A percentile compares a stretch with the other conserved stretches of the same genome.
These are phyloP conservation scores for Enteromius radiatus DNA, from an alignment of 2,797 vertebrate species.

Conservation along the genomic window DNA sequence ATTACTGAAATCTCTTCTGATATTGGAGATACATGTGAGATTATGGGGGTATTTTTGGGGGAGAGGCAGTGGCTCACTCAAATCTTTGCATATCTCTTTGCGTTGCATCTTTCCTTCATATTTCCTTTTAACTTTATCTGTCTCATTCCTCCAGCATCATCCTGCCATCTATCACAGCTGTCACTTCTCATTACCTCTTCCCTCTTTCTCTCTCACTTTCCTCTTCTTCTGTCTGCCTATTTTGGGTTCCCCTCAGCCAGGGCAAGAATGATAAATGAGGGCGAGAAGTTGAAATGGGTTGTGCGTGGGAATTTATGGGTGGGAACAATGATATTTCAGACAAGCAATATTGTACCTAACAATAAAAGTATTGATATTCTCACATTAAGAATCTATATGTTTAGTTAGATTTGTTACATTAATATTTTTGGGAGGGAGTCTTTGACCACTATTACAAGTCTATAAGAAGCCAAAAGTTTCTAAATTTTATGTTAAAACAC, in stretches of 20 bases:
- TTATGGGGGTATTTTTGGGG: not conserved
- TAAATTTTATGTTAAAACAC: not conserved
- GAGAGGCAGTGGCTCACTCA: not conserved
- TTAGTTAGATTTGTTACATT: not conserved
- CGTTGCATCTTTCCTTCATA: not conserved
- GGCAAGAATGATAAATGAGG: constrained; percentile 18
- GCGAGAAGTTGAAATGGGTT: not conserved
- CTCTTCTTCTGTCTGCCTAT: constrained; percentile 9
- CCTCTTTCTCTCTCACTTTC: constrained; percentile 30
- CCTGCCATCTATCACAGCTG: constrained; percentile 34
- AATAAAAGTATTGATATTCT: not conserved
- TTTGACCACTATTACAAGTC: not conserved
- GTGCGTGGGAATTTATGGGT: not conserved
- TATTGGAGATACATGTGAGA: not conserved
- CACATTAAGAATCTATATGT: not conserved
- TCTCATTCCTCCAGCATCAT: constrained; percentile 16
- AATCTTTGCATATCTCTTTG: not conserved
- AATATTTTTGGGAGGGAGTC: not conserved
- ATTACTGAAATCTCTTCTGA: constrained; percentile 2
- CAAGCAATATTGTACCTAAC: not conserved
- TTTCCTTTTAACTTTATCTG: constrained; percentile 9
- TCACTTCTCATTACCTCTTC: constrained; percentile 37
- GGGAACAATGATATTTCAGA: not conserved
- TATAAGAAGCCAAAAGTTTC: not conserved
- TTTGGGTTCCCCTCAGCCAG: constrained; percentile 6